A percentile compares a stretch with the other conserved stretches of the same genome.
These are phyloP conservation scores for Pterophyllum scalare DNA, from an alignment of 2,113 vertebrate species.

Conservation along the genomic window DNA sequence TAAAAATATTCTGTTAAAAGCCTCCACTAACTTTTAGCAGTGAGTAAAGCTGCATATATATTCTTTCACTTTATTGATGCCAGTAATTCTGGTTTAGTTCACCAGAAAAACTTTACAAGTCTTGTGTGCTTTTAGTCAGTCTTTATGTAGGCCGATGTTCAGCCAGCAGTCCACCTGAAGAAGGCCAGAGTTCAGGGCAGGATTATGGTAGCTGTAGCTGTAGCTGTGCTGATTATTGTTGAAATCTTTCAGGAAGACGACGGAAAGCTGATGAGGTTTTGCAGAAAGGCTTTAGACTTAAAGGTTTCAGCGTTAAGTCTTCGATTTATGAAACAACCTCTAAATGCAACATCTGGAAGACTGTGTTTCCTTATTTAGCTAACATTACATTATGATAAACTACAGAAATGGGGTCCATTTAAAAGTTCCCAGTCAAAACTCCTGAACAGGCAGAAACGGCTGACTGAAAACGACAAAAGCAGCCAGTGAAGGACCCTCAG, in stretches of 20 bases:
- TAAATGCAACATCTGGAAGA: fast-evolving
- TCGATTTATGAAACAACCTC: neutral
- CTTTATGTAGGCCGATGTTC: neutral
- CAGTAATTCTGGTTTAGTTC: fast-evolving
- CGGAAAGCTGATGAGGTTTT: no score
- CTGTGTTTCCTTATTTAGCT: fast-evolving
- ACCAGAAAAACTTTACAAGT: neutral
- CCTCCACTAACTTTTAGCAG: fast-evolving
- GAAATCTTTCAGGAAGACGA: neutral
- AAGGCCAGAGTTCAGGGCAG: neutral
- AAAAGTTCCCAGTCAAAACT: neutral
- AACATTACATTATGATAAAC: fast-evolving
- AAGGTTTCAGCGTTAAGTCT: neutral
- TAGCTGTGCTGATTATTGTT: no score
- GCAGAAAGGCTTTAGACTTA: fast-evolving
- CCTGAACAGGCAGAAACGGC: neutral
- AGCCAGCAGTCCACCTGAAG: neutral
- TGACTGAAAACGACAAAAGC: fast-evolving
- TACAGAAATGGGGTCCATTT: neutral
- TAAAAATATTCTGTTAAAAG: neutral
- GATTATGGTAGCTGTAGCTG: no score
- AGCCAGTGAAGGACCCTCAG: no score
- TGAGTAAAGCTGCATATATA: no score
- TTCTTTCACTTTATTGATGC: neutral
- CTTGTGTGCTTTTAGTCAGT: neutral